These are phyloP conservation scores for Virgularia gustaviana DNA, from an alignment of 92 coral and sea anemone genomes.

Conservation along the genomic window DNA sequence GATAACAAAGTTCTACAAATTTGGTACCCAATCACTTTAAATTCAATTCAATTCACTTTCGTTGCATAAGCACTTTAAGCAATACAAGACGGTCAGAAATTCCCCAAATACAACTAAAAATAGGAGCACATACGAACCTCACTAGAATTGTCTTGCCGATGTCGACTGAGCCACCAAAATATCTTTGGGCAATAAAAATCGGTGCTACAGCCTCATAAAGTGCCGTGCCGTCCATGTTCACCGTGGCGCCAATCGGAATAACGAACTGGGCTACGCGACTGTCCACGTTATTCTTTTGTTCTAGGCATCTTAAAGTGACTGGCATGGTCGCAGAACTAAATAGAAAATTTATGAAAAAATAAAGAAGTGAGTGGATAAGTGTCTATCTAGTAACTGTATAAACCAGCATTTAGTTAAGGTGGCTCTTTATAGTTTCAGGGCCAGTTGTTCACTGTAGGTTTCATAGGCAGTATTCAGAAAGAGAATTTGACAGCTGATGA, in stretches of 20 bases:
- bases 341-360: too few species aligned
- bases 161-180: slow-evolving; percentile 35
- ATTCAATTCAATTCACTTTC: too few species aligned
- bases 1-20: too few species aligned
- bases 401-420: too few species aligned
- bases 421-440: too few species aligned
- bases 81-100: not conserved
- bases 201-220: slow-evolving; percentile 41
- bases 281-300: slow-evolving; percentile 41
- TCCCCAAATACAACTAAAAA: not conserved
- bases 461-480: too few species aligned
- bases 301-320: slow-evolving; percentile 44
- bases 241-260: slow-evolving; percentile 51
- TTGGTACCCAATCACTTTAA: too few species aligned
- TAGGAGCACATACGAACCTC: slow-evolving; percentile 25
- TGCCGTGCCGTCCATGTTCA: slow-evolving; percentile 56
- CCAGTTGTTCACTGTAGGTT: too few species aligned
- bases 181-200: slow-evolving; percentile 44
- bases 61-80: too few species aligned
- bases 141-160: slow-evolving; percentile 38
- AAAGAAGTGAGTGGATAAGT: too few species aligned
- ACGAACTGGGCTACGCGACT: slow-evolving; percentile 46
- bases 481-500: too few species aligned
- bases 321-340: slow-evolving; percentile 48
- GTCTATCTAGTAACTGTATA: too few species aligned